A percentile compares a stretch with the other conserved stretches of the same genome.
phyloP scores from a whole-genome alignment of 2,888 invertebrate genomes.

The Drosophila nr. perissopoda region DNA sequence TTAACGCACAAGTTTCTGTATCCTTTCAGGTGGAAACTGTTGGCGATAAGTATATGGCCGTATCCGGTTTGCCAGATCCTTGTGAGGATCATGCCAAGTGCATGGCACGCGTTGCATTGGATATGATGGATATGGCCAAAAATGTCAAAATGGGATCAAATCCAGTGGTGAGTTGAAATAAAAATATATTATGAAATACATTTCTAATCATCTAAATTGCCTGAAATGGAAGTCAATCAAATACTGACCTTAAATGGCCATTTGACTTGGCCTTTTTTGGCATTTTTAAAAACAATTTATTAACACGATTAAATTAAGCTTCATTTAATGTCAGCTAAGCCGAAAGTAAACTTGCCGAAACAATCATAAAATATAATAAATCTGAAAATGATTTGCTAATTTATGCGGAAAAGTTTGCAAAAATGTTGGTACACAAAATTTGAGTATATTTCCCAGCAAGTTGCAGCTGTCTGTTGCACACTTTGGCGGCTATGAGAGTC shows the following conservation, averaged over 20 bases:
- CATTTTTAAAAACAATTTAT: neutral
- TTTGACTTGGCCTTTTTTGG: neutral
- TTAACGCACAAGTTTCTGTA: constrained; percentile 9
- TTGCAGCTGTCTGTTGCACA: constrained; percentile 46
- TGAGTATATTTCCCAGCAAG: constrained; percentile 1
- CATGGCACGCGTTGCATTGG: constrained; percentile 94
- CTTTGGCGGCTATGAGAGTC: constrained; percentile 32
- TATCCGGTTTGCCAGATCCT: constrained; percentile 96
- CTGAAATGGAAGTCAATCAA: neutral
- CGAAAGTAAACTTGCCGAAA: neutral
- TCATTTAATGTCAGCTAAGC: neutral
- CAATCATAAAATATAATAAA: neutral
- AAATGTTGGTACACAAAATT: constrained; percentile 1
- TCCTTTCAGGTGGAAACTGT: constrained; percentile 95
- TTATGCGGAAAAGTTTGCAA: constrained; percentile 12
- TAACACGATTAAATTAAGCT: neutral
- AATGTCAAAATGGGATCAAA: constrained; percentile 94
- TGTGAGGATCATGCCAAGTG: constrained; percentile 96
- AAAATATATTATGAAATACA: neutral
- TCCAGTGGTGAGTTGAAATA: constrained; percentile 89
- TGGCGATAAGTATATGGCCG: constrained; percentile 99
- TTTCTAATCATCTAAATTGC: neutral
- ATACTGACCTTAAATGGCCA: neutral
- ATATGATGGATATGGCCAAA: constrained; percentile 97
- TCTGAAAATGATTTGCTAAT: constrained; percentile 15